Evolutionary conservation across 2,113 vertebrate genomes (phyloP).

Genomic region (Ophthalmolycus amberensis): DNA sequence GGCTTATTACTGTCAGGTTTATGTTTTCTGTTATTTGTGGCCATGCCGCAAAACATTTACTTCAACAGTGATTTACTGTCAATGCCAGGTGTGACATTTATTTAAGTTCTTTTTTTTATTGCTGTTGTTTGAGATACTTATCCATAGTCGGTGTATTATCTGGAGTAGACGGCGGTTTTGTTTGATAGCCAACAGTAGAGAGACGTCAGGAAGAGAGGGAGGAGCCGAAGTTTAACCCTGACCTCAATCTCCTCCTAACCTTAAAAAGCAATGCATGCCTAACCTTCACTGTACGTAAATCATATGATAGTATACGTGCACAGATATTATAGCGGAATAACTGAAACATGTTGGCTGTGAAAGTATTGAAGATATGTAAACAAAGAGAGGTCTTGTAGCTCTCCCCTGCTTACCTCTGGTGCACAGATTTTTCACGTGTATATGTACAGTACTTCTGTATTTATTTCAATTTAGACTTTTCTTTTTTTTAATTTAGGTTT

Average conservation of each 20-base stretch:
- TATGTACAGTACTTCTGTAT: neutral
- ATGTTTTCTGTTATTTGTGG: neutral
- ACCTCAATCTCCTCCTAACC: neutral
- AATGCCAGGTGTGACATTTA: neutral
- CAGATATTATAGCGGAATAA: neutral
- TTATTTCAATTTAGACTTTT: neutral
- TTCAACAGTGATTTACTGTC: neutral
- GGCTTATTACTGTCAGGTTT: neutral
- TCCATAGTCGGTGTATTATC: neutral
- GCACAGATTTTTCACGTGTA: neutral
- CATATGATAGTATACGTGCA: neutral
- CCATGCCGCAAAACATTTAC: neutral
- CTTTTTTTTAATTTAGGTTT: neutral
- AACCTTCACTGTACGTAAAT: neutral
- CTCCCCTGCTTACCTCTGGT: neutral
- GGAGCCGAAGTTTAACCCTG: neutral
- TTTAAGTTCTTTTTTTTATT: neutral
- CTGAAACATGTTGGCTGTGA: neutral
- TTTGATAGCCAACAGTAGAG: neutral
- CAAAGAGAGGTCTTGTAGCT: neutral
- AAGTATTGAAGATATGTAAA: neutral
- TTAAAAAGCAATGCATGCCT: too few species aligned
- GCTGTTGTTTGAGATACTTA: neutral
- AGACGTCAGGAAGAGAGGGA: neutral
- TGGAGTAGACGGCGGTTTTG: neutral